phyloP scores from a whole-genome alignment of 2,113 vertebrate genomes.

The Gila orcuttii region DNA sequence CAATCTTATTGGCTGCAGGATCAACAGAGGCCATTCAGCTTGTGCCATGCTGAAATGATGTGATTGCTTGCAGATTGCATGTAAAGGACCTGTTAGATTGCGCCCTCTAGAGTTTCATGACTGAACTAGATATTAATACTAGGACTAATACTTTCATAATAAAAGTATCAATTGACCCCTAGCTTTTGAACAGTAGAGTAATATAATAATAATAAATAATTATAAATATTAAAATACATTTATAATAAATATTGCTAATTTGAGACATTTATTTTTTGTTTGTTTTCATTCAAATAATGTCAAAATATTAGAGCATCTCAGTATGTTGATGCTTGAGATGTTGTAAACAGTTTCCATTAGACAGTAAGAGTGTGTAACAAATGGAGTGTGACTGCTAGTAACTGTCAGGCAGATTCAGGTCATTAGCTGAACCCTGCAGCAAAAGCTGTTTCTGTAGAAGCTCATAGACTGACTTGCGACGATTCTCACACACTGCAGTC shows the following conservation, averaged over 20 bases:
- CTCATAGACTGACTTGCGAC: neutral
- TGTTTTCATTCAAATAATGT: neutral
- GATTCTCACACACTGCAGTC: constrained; percentile 23
- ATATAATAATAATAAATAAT: neutral
- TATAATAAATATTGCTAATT: neutral
- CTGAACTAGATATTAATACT: too few relatives aligned
- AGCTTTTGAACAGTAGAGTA: neutral
- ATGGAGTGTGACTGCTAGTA: neutral
- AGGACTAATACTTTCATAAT: neutral
- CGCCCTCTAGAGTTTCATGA: too few relatives aligned
- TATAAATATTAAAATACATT: neutral
- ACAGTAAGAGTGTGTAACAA: neutral
- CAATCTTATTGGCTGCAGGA: too few relatives aligned
- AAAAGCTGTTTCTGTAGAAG: neutral
- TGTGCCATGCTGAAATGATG: too few relatives aligned
- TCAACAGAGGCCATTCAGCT: too few relatives aligned
- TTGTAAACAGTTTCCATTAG: neutral
- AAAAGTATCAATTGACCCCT: neutral
- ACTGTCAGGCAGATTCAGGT: constrained; percentile 7
- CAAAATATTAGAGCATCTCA: neutral
- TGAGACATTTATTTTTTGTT: neutral
- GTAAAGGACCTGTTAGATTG: too few relatives aligned
- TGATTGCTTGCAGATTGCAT: too few relatives aligned
- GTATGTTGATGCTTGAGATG: neutral
- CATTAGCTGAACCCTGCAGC: constrained; percentile 42